Base-by-base conservation (phyloP, 2,888 invertebrate species). In the Pachliopta kotzebuea region DNA sequence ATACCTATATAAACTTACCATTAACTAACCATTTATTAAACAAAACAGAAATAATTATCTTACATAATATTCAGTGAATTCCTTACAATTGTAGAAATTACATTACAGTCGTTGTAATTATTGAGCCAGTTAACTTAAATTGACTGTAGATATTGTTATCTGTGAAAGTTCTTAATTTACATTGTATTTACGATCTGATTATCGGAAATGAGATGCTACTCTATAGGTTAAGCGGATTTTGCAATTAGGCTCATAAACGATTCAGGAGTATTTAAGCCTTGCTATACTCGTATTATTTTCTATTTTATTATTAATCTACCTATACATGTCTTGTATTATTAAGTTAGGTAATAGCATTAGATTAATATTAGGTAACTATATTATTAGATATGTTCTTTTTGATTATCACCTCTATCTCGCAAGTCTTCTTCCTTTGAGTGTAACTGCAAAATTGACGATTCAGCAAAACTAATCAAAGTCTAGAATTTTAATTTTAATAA, bases 241-340 rank as follows among this genome's bases (percentile, higher is more conserved):
- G 57, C 57, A 56, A 42, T 62, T 56, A 62, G 42, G 62, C 57
- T 57, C 24, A 63, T 37, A 57, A 57, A 63, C 57, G 53, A 63
- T 26, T 56, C 37, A 53, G 49, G 52, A 52, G 50, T 52, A 57
- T 63, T 58, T 52, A 52, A 58, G 53, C 53, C 49, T 56, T 8
- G 9, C 7, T 37, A 37, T 21, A 56, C 49, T 37, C 45, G n/a
- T 45, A 45, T 45, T 45, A 45, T n/a, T 45, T 45, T 45, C 45
- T 18, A 45, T 45, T n/a, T n/a, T 4, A 45, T 6, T n/a, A n/a
- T 45, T 45, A n/a, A 45, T n/a, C 6, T 37, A 14, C 2, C 37
- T 37, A 11, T 14, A 37, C 37, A 11, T 37, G 11, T 45, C 45
- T n/a, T 45, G n/a, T 45, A n/a, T 45, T 45, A 45, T 6, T 18